Conservation (phyloP, 2,797 vertebrate species). For the Etheostoma perlongum region DNA sequence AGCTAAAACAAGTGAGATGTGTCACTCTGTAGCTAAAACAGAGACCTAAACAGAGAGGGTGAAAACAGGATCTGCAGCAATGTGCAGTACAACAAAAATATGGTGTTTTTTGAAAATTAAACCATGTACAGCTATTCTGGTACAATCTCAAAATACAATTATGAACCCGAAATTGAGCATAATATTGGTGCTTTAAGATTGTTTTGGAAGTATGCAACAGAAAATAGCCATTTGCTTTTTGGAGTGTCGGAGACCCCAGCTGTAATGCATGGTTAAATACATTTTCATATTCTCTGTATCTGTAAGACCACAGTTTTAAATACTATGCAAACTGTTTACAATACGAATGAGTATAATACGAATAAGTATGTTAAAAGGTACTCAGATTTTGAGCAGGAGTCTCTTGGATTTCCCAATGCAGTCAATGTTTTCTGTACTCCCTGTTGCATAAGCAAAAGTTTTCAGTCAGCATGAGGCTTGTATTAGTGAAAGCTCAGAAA, state of each 20-base stretch:
- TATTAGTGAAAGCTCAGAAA: conserved; percentile 49
- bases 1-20: too few relatives aligned
- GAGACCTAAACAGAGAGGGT: too few relatives aligned
- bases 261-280: neutral
- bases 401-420: neutral
- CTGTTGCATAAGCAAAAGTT: conserved; percentile 55
- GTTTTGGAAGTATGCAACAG: neutral
- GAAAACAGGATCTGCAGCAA: too few relatives aligned
- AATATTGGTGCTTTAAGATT: too few relatives aligned
- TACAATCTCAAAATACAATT: too few relatives aligned
- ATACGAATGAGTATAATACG: neutral
- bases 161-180: too few relatives aligned
- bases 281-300: neutral
- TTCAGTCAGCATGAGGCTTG: conserved; percentile 17
- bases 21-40: too few relatives aligned
- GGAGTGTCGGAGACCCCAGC: neutral
- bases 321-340: conserved; percentile 3
- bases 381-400: conserved; percentile 13
- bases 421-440: conserved; percentile 29
- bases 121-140: too few relatives aligned
- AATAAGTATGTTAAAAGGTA: neutral
- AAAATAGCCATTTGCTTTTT: neutral
- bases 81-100: too few relatives aligned
- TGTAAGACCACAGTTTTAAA: neutral
- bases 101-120: too few relatives aligned